Percentiles rank a stretch among this genome's conserved stretches.
Evolutionary conservation across 2,113 vertebrate species (phyloP).

Genomic region (Python bivittatus): DNA sequence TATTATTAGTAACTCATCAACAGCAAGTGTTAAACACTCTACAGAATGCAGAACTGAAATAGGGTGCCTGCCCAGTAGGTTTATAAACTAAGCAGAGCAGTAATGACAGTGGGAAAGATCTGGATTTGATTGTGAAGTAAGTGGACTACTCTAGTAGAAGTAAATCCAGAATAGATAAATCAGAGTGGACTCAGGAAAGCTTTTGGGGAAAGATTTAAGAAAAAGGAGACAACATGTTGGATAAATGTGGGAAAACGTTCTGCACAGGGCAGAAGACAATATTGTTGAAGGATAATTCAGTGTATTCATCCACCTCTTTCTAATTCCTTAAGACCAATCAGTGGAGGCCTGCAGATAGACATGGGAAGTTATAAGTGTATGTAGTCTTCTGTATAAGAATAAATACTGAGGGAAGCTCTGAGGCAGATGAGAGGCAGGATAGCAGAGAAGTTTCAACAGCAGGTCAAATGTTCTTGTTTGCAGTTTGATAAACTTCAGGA

Average conservation of each 20-base stretch:
- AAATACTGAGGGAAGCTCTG: not conserved
- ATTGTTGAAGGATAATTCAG: not conserved
- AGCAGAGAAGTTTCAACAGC: not conserved
- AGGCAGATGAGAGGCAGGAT: too few species aligned
- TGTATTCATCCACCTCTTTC: not conserved
- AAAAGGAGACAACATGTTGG: not conserved
- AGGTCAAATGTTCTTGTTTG: not conserved
- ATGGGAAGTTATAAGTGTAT: not conserved
- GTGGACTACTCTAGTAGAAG: not conserved
- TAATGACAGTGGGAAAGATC: not conserved
- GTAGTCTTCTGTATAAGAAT: not conserved
- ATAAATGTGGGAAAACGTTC: not conserved
- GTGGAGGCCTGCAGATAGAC: not conserved
- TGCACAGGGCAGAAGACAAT: not conserved
- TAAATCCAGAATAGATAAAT: not conserved
- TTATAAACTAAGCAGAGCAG: not conserved
- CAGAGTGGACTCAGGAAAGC: not conserved
- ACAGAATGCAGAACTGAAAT: slow-evolving; percentile 5
- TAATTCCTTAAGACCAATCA: not conserved
- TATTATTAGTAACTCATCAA: slow-evolving; percentile 28
- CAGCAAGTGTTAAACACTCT: not conserved
- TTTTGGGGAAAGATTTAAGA: not conserved
- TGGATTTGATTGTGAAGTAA: not conserved
- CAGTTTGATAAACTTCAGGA: not conserved
- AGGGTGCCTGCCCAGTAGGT: not conserved